Conservation (phyloP, 1,140 invertebrate genomes). For the Drosophila arawakana region DNA sequence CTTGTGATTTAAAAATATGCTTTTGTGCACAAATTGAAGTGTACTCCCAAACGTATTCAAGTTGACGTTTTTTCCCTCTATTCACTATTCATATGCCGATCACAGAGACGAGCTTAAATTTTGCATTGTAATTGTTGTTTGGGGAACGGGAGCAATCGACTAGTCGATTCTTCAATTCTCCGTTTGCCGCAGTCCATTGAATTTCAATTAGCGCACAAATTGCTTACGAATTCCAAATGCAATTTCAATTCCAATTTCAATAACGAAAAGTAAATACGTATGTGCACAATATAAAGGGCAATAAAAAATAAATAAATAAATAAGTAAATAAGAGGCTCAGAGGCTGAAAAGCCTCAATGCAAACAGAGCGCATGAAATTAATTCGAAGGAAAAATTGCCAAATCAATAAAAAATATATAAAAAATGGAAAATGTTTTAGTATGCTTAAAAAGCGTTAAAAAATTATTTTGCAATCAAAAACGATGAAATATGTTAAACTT, state of each 20-base stretch:
- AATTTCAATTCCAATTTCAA: conserved; percentile 66
- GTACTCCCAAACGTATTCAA: conserved; percentile 2
- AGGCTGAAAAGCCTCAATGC: conserved; percentile 24
- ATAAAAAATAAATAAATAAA: conserved; percentile 31
- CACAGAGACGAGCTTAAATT: conserved; percentile 27
- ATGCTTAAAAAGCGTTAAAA: background rate
- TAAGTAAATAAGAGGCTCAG: conserved; percentile 32
- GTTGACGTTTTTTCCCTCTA: background rate
- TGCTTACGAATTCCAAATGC: conserved; percentile 62
- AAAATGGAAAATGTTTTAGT: background rate
- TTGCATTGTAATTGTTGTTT: conserved; percentile 51
- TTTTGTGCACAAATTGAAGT: background rate
- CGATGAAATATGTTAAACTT: background rate
- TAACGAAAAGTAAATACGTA: conserved; percentile 52
- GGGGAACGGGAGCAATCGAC: conserved; percentile 27
- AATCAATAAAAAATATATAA: conserved; percentile 30
- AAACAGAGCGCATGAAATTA: conserved; percentile 59
- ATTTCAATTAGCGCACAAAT: conserved; percentile 72
- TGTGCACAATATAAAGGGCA: conserved; percentile 27
- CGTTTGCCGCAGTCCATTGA: conserved; percentile 53
- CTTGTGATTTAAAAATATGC: conserved; percentile 5
- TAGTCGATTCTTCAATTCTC: conserved; percentile 1
- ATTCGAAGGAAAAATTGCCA: conserved; percentile 66
- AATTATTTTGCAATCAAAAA: conserved; percentile 22
- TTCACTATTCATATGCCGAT: conserved; percentile 45